Base-by-base conservation (phyloP, 2,113 vertebrate species). In the Chaenogobius annularis region DNA sequence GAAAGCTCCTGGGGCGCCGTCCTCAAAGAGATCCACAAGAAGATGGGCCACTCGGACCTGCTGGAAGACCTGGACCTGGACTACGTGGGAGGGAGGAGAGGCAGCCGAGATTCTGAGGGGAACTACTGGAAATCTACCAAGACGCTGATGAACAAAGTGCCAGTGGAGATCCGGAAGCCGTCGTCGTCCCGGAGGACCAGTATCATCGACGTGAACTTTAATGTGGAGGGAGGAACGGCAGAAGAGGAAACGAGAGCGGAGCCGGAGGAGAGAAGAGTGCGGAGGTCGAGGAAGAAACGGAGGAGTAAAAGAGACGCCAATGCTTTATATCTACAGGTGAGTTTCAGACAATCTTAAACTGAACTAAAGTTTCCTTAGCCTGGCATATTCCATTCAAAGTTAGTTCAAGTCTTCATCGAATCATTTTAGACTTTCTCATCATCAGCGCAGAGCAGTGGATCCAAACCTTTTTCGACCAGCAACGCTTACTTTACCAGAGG, bases 151-250 rank as follows among this genome's bases (percentile, higher is more conserved):
- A 91, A 90, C 67, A 87, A 87, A 67, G 75, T 84, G 22, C 78
- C 88, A 0, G 69, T 74, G 0, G 90, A 93, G 64, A 66, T 84
- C 47, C 83, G 77, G 1, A 77, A 69, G 13, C 76, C 83, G 5
- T 72, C 68, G 3, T 85, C 84, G 0, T 84, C 85, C 19, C 69
- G 68, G 7, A 78, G 88, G 31, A 85, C 80, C 7, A 88, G 75
- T 75, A 77, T 89, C 73, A 87, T 88, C 8, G 87, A 90, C 44
- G 63, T 91, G 52, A 89, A 84, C 80, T 90, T 90, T 69, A 87
- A 91, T 43, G 47, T 77, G 54, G 83, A 83, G 12, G 84, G 43
- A 54, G 61, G 37, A 40, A n/a, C 17, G 3, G 52, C 63, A 1
- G 50, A 35, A 56, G 79, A 56, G 0, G 85, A 82, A 31, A 79